Conservation (phyloP, 2,888 invertebrate genomes). For the Agrotis clavis region DNA sequence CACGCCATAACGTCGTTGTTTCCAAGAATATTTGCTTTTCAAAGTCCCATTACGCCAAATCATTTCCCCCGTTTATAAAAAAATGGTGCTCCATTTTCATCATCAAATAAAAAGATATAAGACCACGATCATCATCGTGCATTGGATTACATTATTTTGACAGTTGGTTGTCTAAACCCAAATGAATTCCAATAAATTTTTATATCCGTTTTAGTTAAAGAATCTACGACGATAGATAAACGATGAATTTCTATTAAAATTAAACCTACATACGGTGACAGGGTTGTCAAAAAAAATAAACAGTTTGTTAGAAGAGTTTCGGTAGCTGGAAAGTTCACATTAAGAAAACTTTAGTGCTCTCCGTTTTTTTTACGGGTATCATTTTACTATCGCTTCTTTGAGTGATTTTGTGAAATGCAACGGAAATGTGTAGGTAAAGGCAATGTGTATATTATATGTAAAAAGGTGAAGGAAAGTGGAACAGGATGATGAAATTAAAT, state of each 20-base stretch:
- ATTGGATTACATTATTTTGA: constrained; percentile 66
- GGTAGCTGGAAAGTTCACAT: neutral
- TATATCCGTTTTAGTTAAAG: constrained; percentile 67
- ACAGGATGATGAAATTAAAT: no score
- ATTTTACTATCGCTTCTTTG: neutral
- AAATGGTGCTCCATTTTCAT: neutral
- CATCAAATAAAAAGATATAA: constrained; percentile 4
- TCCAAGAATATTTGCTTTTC: neutral
- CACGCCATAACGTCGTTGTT: neutral
- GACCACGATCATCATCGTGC: constrained; percentile 21
- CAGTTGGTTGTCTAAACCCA: constrained; percentile 62
- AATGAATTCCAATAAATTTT: constrained; percentile 69
- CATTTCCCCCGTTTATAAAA: neutral
- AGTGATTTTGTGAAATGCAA: no score
- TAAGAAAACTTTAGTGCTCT: neutral
- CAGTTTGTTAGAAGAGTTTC: no score
- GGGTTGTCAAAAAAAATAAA: constrained; percentile 56
- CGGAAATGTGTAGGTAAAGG: no score
- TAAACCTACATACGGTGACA: constrained; percentile 50
- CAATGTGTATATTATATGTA: no score
- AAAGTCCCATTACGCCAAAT: neutral
- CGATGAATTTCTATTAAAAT: constrained; percentile 68
- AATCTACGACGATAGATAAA: constrained; percentile 73
- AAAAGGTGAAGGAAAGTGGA: no score
- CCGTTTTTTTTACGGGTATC: neutral